A percentile compares a stretch with the other conserved stretches of the same genome.
phyloP scores from a whole-genome alignment of 2,888 invertebrate species.

The Polyommatus icarus region DNA sequence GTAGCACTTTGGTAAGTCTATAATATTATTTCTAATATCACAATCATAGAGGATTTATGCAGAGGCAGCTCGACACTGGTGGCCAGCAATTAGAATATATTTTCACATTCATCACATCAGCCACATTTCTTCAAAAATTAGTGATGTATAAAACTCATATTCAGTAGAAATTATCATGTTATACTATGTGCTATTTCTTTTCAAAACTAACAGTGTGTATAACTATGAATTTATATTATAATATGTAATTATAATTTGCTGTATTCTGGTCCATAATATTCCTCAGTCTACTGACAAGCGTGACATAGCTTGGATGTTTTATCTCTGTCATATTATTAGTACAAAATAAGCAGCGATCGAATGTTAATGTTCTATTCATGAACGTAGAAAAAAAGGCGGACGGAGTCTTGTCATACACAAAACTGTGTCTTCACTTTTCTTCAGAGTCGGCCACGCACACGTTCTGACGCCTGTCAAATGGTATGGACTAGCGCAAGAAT shows the following conservation, averaged over 20 bases:
- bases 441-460: no score
- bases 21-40: conserved; percentile 61
- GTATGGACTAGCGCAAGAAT: no score
- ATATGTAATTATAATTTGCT: not conserved
- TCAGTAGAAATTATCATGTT: not conserved
- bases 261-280: not conserved
- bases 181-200: not conserved
- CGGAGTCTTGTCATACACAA: no score
- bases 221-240: not conserved
- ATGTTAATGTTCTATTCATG: not conserved
- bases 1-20: conserved; percentile 34
- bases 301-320: not conserved
- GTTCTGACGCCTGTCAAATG: no score
- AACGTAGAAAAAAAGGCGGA: no score
- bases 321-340: not conserved
- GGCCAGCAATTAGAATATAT: not conserved
- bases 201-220: not conserved
- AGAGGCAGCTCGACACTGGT: conserved; percentile 1
- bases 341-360: no score
- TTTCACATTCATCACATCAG: not conserved
- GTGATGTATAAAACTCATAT: not conserved
- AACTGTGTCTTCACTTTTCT: no score
- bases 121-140: not conserved
- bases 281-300: not conserved
- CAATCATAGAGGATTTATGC: conserved; percentile 53